phyloP scores from a whole-genome alignment of 2,113 vertebrate species.

The Microtus montanus region DNA sequence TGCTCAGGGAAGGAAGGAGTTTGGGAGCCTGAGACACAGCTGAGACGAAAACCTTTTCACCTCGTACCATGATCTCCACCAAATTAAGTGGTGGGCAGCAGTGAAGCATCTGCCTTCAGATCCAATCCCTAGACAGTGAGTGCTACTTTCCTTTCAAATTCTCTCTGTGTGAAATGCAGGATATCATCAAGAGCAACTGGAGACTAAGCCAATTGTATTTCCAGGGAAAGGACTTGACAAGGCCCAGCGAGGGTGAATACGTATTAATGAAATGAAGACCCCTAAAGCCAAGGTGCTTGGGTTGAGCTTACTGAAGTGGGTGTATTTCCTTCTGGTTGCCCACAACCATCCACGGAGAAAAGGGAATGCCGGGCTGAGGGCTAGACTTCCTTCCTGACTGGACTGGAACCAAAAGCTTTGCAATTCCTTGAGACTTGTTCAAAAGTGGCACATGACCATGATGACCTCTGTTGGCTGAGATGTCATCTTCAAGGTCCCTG shows the following conservation, averaged over 20 bases:
- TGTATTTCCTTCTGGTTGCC: background rate
- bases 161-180: constrained; percentile 20
- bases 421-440: background rate
- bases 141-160: constrained; percentile 60
- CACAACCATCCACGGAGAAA: accelerated
- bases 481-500: background rate
- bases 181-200: background rate
- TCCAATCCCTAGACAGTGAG: constrained; percentile 28
- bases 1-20: background rate
- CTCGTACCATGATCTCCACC: constrained; percentile 16
- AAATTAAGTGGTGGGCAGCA: constrained; percentile 35
- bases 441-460: accelerated
- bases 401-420: background rate
- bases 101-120: constrained; percentile 54
- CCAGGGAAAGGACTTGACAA: constrained; percentile 49
- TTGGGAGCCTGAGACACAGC: background rate
- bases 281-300: background rate
- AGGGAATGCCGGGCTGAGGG: background rate
- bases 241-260: constrained; percentile 4
- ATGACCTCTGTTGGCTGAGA: background rate
- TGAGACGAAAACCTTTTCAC: constrained; percentile 20
- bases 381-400: accelerated
- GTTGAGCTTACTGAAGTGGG: background rate
- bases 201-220: constrained; percentile 56
- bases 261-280: constrained; percentile 60